Evolutionary conservation across 2,113 vertebrate species (phyloP).

Genomic region (Ophiodon elongatus): DNA sequence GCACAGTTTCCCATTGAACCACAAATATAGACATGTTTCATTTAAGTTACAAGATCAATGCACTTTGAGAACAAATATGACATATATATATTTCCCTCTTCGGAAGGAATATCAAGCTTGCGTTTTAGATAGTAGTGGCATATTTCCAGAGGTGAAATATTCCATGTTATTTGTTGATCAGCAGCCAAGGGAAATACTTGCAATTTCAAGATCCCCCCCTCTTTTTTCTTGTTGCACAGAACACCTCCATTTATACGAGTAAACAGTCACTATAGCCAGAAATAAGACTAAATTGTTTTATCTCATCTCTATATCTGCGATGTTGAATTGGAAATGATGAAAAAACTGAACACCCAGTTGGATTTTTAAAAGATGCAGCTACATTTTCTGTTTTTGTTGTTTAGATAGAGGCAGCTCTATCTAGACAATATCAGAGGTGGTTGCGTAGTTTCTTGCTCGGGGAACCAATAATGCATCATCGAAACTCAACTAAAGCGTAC

Average conservation of each 20-base stretch:
- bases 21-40: background rate
- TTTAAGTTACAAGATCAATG: background rate
- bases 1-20: background rate
- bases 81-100: background rate
- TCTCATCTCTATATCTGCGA: background rate
- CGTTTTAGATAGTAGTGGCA: background rate
- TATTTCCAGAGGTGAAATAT: background rate
- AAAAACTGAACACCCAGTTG: background rate
- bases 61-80: background rate
- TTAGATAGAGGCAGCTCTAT: background rate
- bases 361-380: background rate
- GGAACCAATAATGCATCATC: background rate
- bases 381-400: background rate
- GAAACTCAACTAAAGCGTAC: background rate
- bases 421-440: background rate
- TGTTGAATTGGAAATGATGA: background rate
- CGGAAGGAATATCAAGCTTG: background rate
- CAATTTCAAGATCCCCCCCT: background rate
- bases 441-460: background rate
- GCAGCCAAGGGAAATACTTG: background rate
- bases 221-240: background rate
- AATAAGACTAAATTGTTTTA: background rate
- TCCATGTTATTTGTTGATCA: background rate
- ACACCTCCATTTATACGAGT: background rate
- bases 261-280: background rate